Evolutionary conservation across 2,888 invertebrate species (phyloP), one percentile per base, ranked within the genome.

Genomic region (Thymelicus sylvestris): DNA sequence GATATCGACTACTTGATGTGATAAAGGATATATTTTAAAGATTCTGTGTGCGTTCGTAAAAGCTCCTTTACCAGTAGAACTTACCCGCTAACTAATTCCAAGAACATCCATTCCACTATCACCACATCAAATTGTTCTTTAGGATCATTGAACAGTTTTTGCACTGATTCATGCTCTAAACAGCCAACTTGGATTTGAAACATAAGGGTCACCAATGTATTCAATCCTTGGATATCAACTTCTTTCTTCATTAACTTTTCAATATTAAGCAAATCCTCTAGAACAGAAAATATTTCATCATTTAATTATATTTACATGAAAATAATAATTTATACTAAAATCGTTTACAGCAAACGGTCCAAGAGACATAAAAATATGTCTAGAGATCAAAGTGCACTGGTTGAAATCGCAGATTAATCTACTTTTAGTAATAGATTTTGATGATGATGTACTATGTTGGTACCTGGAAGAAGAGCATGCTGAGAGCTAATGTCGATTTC

Each of bases 51-150:
- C 41, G 10, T 41, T 41, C 41, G 41, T 41, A 1, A 41, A 7
- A 41, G 41, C 41, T 6, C 41, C 2, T 41, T 41, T 41, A 5
- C 7, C 0, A 8, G 8, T 41, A 10, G 12, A 12, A 15, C 77
- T 77, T 79, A 86, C 86, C 81, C 81, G 55, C 77, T 68, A 62
- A 78, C 78, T 0, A 86, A 13, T 64, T 86, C 86, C 44, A 67
- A 79, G 60, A 78, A 84, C 78, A 87, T 76, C 82, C 82, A 87
- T 65, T 88, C 87, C 0, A 74, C 77, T 0, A 88, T 76, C 6
- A 87, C 78, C 2, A 83, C 62, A 60, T 88, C 86, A 64, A 87
- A 88, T 0, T 80, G 74, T 67, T 82, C 79, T 0, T 72, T 81
- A 0, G 81, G 77, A 48, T 88, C 82, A 0, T 74, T 72, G 0